Evolutionary conservation across 1,140 invertebrate species (phyloP).

Genomic region (Eupristina koningsbergeri): DNA sequence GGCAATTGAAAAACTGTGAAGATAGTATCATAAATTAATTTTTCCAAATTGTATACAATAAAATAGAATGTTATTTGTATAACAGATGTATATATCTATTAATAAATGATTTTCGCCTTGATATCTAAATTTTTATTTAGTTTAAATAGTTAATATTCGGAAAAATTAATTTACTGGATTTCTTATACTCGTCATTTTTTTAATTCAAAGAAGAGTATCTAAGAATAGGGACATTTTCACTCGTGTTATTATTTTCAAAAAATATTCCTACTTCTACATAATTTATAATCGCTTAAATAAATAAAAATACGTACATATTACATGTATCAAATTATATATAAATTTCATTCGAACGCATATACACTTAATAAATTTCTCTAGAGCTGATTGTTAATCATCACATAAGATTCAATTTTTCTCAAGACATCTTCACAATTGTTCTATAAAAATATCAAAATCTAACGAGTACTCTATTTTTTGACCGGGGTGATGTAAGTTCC

Average conservation of each 20-base stretch:
- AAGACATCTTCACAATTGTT: not conserved
- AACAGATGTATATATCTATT: not conserved
- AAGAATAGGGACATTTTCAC: not conserved
- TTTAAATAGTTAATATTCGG: not conserved
- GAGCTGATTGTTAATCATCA: not conserved
- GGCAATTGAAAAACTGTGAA: not conserved
- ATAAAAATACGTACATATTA: slow-evolving; percentile 27
- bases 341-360: not conserved
- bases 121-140: not conserved
- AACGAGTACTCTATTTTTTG: not conserved
- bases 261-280: not conserved
- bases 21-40: not conserved
- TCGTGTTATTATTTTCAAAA: too few relatives aligned
- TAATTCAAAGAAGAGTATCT: not conserved
- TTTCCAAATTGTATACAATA: not conserved
- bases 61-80: not conserved
- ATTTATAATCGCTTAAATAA: slow-evolving; percentile 20
- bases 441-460: not conserved
- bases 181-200: not conserved
- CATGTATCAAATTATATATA: not conserved
- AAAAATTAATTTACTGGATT: not conserved
- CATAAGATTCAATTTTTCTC: not conserved
- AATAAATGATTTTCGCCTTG: not conserved
- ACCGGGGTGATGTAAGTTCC: not conserved
- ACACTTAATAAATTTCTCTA: not conserved